Evolutionary conservation across 2,888 invertebrate species (phyloP), one percentile per base, ranked within the genome.

Genomic region (Cosmorhoe ocellata): DNA sequence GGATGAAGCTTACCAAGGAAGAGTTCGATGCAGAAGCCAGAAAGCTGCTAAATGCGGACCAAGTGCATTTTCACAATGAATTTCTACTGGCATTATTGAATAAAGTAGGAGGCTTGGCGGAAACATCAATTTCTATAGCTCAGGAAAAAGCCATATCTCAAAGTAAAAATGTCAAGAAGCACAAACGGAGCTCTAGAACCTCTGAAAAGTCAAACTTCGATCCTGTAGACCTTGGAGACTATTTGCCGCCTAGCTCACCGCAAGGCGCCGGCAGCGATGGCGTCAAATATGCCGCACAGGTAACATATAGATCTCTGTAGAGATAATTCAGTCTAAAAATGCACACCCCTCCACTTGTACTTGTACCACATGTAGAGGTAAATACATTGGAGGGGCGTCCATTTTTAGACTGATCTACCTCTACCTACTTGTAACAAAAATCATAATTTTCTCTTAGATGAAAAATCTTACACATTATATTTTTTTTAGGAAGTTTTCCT

Each of bases 21-120:
- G 95, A 97, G 66, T 97, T 98, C 75, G 97, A 97, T 68, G 78
- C 84, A 9, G 95, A 95, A 82, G 95, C 95, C 3, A 91, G 96
- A 30, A 93, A 93, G 73, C 82, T 97, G 10, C 82, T 98, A 56
- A 91, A 92, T 6, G 84, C 92, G 5, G 94, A 96, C 37, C 94
- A 96, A 81, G 92, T 97, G 22, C 94, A 94, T 72, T 91, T 95
- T 44, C 98, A 98, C 77, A 97, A 97, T 81, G 93, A 95, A 68
- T 97, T 97, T 71, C 83, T 97, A 5, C 78, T 96, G 11, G 95
- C 96, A 0, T 88, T 97, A 31, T 87, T 96, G 27, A 94, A 94
- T 67, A 96, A 95, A 90, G 95, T 96, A 0, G 90, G 91, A 64
- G 87, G 85, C 27, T 74, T 89, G 45, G 85, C 89, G 0, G 91